Evolutionary conservation across 2,888 invertebrate species (phyloP), one percentile per base, ranked within the genome.

Genomic region (Cantharis rufa): DNA sequence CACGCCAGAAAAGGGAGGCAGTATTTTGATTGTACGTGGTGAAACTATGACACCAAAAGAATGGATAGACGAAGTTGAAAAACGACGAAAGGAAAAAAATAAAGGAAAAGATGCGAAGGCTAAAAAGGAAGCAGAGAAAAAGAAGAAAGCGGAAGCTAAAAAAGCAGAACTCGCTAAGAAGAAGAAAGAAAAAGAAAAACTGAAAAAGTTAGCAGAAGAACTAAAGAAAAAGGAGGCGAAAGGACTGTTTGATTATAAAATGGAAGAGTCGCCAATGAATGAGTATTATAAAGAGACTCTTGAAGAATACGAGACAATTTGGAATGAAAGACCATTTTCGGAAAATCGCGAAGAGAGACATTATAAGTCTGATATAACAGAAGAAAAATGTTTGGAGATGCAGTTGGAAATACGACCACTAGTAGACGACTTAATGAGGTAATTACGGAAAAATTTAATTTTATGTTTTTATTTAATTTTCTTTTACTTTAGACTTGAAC

Each of bases 1-100:
- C 69, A 91, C 91, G 78, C 91, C 91, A 48, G 92, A 92, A 48
- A 91, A 93, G 85, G 95, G 95, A 7, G 96, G 95, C 2, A 91
- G 87, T 0, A 82, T 92, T 71, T 83, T 92, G 69, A 88, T 93
- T 11, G 90, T 91, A 0, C 88, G 88, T 77, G 92, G 92, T 10
- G 89, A 93, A 84, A 91, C 91, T 0, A 88, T 91, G 82, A 91
- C 91, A 0, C 90, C 92, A 2, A 88, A 90, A 80, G 92, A 93
- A 84, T 93, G 90, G 82, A 75, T 91, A 15, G 88, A 89, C 15
- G 86, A 87, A 21, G 83, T 85, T 71, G 83, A 87, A 79, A 83
- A 77, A 18, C 84, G 83, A 80, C 82, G 83, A 74, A 81, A 79
- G 70, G 85, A 83, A 81, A 87, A 84, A 77, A 81, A 74, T 73